Percentiles rank a stretch among this genome's conserved stretches.
Evolutionary conservation across 2,797 vertebrate species (phyloP).

Genomic region (Sebastes trivittatus): DNA sequence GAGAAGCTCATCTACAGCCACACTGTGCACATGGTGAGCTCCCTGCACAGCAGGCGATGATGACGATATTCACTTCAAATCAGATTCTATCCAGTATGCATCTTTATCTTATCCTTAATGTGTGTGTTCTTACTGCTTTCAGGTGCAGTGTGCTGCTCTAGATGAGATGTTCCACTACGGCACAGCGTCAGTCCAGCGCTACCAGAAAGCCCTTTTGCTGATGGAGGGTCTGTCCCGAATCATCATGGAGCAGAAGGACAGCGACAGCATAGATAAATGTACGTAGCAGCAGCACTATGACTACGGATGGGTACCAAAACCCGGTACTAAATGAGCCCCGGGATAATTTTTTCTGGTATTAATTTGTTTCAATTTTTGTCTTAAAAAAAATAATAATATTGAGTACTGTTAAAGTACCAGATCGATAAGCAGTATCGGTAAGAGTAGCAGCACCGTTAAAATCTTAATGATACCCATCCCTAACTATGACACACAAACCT

Average conservation of each 20-base stretch:
- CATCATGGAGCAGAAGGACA: slow-evolving; percentile 88
- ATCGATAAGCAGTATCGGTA: no score
- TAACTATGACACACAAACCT: no score
- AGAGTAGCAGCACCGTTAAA: no score
- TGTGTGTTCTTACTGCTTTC: slow-evolving; percentile 9
- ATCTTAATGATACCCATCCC: no score
- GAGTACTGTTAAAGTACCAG: no score
- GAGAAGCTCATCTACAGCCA: slow-evolving; percentile 96
- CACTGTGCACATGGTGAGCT: slow-evolving; percentile 90
- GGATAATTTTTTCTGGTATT: no score
- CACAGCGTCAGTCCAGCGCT: slow-evolving; percentile 88
- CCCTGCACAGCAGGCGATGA: background rate
- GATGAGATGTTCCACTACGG: slow-evolving; percentile 97
- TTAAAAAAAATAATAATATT: no score
- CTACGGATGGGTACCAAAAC: no score
- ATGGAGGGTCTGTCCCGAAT: slow-evolving; percentile 94
- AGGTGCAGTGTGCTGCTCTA: slow-evolving; percentile 95
- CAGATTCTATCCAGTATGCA: background rate
- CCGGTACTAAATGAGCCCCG: no score
- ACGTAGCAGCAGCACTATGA: slow-evolving; percentile 53
- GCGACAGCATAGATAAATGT: slow-evolving; percentile 93
- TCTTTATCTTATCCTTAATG: background rate
- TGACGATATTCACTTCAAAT: background rate
- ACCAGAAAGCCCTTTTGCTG: slow-evolving; percentile 93
- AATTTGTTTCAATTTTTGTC: no score